A percentile compares a stretch with the other conserved stretches of the same genome.
Evolutionary conservation across 2,888 invertebrate species (phyloP).

Genomic region (Trissolcus japonicus): DNA sequence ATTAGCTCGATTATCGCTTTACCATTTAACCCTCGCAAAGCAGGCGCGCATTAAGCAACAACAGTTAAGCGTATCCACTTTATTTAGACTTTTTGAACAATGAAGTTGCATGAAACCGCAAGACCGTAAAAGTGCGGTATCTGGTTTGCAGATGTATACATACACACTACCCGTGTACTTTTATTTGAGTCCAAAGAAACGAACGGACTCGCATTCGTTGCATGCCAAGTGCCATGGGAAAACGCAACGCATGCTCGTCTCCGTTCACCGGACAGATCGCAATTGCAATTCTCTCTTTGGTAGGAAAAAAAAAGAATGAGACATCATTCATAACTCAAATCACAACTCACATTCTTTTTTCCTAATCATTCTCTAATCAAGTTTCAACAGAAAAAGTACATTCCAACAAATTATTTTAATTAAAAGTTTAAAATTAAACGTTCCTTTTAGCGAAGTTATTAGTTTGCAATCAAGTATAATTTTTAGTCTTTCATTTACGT

Average conservation of each 20-base stretch:
- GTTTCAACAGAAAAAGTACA: too few species aligned
- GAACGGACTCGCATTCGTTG: slow-evolving; percentile 53
- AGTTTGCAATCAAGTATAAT: too few species aligned
- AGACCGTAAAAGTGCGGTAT: slow-evolving; percentile 40
- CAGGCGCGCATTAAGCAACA: slow-evolving; percentile 22
- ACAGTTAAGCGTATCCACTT: slow-evolving; percentile 37
- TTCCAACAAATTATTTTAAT: not conserved
- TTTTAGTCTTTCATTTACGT: too few species aligned
- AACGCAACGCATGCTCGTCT: slow-evolving; percentile 55
- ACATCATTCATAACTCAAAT: too few species aligned
- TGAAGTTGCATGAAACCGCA: slow-evolving; percentile 30
- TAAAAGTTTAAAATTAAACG: too few species aligned
- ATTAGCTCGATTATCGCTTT: slow-evolving; percentile 25
- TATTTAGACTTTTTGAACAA: slow-evolving; percentile 39
- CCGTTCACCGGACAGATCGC: slow-evolving; percentile 51
- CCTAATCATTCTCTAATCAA: too few species aligned
- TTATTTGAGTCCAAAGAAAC: slow-evolving; percentile 44
- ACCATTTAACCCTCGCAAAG: slow-evolving; percentile 22
- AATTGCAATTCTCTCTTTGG: slow-evolving; percentile 55
- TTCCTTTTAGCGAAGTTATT: too few species aligned
- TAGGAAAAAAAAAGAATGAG: slow-evolving; percentile 6
- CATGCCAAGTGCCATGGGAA: slow-evolving; percentile 64
- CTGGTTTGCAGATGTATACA: slow-evolving; percentile 38
- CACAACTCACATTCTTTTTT: not conserved
- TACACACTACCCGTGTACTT: slow-evolving; percentile 45